Evolutionary conservation across 2,113 vertebrate species (phyloP).

Genomic region (Amblyopsis rosae): DNA sequence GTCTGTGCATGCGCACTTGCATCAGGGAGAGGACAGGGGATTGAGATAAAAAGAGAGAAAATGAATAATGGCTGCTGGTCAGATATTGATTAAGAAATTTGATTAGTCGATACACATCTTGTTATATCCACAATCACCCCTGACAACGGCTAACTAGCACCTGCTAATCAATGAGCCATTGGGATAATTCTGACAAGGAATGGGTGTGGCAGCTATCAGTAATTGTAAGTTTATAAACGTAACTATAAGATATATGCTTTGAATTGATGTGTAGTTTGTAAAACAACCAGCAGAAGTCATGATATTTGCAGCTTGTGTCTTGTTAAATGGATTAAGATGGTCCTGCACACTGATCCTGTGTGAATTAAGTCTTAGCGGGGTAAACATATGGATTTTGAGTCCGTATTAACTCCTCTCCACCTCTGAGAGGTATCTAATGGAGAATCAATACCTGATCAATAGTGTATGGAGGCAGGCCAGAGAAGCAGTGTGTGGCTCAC

Average conservation of each 20-base stretch:
- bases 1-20: too few relatives aligned
- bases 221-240: background rate
- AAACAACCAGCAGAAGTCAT: conserved; percentile 1
- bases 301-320: conserved; percentile 33
- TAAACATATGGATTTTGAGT: conserved; percentile 60
- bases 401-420: conserved; percentile 71
- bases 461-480: conserved; percentile 55
- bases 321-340: conserved; percentile 41
- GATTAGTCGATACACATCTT: conserved; percentile 79
- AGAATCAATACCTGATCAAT: conserved; percentile 79
- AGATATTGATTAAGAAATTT: conserved; percentile 77
- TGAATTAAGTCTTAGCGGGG: conserved; percentile 62
- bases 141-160: conserved; percentile 77
- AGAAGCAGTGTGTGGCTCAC: conserved; percentile 62
- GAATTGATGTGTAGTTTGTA: conserved; percentile 11
- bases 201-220: conserved; percentile 6
- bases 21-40: conserved; percentile 26
- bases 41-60: conserved; percentile 70
- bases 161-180: conserved; percentile 78
- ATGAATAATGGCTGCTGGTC: conserved; percentile 70
- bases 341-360: conserved; percentile 41
- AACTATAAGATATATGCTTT: conserved; percentile 17
- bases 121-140: conserved; percentile 75
- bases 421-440: conserved; percentile 77
- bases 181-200: conserved; percentile 49